phyloP scores from a whole-genome alignment of 2,888 invertebrate species.

The Ischnus inquisitorius region DNA sequence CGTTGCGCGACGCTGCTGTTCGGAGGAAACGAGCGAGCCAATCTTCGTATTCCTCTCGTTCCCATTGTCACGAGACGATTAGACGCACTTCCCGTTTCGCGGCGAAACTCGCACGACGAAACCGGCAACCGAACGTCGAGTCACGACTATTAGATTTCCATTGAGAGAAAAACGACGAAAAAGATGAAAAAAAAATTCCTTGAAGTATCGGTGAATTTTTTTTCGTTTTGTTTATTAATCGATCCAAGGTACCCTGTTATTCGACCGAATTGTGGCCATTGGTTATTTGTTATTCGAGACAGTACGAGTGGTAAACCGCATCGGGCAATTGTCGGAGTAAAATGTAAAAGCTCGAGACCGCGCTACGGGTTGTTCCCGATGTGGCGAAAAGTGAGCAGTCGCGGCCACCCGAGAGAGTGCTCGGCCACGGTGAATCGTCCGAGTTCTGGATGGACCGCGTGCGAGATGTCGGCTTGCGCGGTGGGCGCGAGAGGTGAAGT shows the following conservation, averaged over 20 bases:
- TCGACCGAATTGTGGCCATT: neutral
- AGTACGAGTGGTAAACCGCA: slow-evolving; percentile 11
- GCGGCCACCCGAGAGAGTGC: neutral
- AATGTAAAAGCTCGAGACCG: slow-evolving; percentile 20
- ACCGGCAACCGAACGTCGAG: neutral
- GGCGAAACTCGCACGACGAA: neutral
- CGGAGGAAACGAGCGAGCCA: neutral
- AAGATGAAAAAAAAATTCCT: neutral
- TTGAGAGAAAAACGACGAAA: neutral
- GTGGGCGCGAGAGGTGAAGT: slow-evolving; percentile 60
- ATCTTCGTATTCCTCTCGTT: slow-evolving; percentile 6
- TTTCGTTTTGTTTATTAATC: neutral
- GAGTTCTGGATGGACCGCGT: slow-evolving; percentile 52
- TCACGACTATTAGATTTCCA: neutral
- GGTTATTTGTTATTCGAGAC: slow-evolving; percentile 21
- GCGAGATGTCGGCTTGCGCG: slow-evolving; percentile 68
- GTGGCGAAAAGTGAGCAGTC: slow-evolving; percentile 34
- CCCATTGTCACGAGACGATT: slow-evolving; percentile 17
- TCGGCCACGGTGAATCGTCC: slow-evolving; percentile 1
- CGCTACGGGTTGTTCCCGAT: slow-evolving; percentile 25
- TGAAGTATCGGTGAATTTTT: neutral
- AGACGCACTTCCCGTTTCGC: slow-evolving; percentile 1
- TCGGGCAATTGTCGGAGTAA: neutral
- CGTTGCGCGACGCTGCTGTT: slow-evolving; percentile 6
- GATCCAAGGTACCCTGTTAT: slow-evolving; percentile 1